Evolutionary conservation across 2,888 invertebrate genomes (phyloP).

Genomic region (Podabrus alpinus): DNA sequence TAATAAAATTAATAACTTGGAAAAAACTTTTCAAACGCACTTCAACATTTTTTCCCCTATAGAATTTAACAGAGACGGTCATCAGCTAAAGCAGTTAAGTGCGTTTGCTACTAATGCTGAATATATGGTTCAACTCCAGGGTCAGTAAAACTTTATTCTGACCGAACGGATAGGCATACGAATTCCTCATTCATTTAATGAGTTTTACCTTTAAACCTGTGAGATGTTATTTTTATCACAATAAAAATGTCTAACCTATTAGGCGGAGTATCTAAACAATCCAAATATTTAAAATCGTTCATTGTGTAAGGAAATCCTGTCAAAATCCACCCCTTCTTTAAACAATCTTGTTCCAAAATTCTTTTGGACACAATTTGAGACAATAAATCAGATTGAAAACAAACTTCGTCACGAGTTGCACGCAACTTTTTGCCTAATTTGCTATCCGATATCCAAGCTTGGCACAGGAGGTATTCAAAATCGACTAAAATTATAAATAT

Average conservation of each 20-base stretch:
- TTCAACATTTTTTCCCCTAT: too few relatives aligned
- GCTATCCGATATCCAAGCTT: slow-evolving; percentile 54
- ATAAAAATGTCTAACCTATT: slow-evolving; percentile 59
- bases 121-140: too few relatives aligned
- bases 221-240: too few relatives aligned
- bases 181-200: too few relatives aligned
- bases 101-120: too few relatives aligned
- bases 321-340: slow-evolving; percentile 66
- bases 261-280: slow-evolving; percentile 64
- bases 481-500: slow-evolving; percentile 55
- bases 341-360: slow-evolving; percentile 60
- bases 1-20: too few relatives aligned
- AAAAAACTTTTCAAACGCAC: too few relatives aligned
- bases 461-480: slow-evolving; percentile 60
- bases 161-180: too few relatives aligned
- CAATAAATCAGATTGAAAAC: slow-evolving; percentile 50
- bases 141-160: too few relatives aligned
- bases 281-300: slow-evolving; percentile 64
- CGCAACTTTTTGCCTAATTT: slow-evolving; percentile 49
- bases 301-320: slow-evolving; percentile 63
- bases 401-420: slow-evolving; percentile 46
- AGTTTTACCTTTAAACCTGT: too few relatives aligned
- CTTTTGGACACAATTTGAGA: slow-evolving; percentile 53
- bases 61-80: too few relatives aligned
- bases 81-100: too few relatives aligned